A percentile compares a stretch with the other conserved stretches of the same genome.
phyloP scores from a whole-genome alignment of 1,140 invertebrate species.

The Papilio polyxenes region DNA sequence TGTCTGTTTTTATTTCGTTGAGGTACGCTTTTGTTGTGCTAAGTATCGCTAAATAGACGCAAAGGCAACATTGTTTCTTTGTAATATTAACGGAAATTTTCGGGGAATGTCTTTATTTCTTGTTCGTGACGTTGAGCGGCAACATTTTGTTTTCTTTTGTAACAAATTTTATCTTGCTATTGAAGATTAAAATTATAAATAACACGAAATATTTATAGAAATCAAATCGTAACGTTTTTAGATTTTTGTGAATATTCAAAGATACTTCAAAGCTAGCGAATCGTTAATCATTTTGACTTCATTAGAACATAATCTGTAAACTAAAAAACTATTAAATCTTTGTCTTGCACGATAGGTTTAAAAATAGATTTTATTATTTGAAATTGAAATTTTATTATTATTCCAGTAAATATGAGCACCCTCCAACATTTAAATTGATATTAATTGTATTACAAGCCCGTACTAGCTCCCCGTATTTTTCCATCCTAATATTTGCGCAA shows the following conservation, averaged over 20 bases:
- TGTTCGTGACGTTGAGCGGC: constrained; percentile 1
- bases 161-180: background rate
- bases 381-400: constrained; percentile 45
- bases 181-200: constrained; percentile 22
- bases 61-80: constrained; percentile 48
- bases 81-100: constrained; percentile 44
- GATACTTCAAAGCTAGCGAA: background rate
- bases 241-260: background rate
- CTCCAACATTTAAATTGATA: constrained; percentile 73
- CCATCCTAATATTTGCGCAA: constrained; percentile 63
- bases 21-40: constrained; percentile 46
- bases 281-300: background rate
- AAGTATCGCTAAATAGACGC: constrained; percentile 49
- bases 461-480: constrained; percentile 72
- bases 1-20: constrained; percentile 46
- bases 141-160: constrained; percentile 26
- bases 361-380: constrained; percentile 12
- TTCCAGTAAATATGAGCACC: constrained; percentile 57
- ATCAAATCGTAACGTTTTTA: background rate
- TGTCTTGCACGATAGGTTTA: background rate
- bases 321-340: background rate
- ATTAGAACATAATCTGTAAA: background rate
- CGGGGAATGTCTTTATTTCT: constrained; percentile 32
- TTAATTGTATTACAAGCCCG: constrained; percentile 77
- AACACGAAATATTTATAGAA: background rate